phyloP scores from a whole-genome alignment of 1,140 invertebrate genomes.

The Octopus bimaculoides region DNA sequence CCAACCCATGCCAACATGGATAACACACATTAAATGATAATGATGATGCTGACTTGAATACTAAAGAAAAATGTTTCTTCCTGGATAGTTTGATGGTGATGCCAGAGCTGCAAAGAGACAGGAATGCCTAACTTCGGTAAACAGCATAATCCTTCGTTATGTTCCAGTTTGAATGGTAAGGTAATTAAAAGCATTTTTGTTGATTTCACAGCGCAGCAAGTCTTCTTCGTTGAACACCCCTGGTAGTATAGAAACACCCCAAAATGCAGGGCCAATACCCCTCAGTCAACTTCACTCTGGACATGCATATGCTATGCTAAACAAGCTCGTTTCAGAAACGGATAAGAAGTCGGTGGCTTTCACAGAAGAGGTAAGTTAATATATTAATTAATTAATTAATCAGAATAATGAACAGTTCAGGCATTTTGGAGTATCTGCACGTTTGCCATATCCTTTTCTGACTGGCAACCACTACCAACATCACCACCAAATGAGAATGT shows the following conservation, averaged over 20 bases:
- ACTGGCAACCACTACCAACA: too few species aligned
- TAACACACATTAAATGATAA: too few species aligned
- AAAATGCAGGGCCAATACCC: constrained; percentile 35
- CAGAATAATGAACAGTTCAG: too few species aligned
- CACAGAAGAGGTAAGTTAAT: constrained; percentile 61
- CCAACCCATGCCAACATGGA: too few species aligned
- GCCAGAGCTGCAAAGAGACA: too few species aligned
- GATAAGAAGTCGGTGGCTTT: constrained; percentile 91
- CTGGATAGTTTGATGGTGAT: too few species aligned
- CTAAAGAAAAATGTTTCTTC: too few species aligned
- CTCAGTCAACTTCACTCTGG: constrained; percentile 63
- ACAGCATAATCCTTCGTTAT: not conserved
- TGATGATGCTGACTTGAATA: too few species aligned
- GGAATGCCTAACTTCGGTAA: too few species aligned
- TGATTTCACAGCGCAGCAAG: constrained; percentile 19
- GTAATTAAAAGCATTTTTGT: not conserved
- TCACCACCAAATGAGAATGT: too few species aligned
- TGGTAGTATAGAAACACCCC: constrained; percentile 28
- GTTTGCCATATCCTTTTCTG: too few species aligned
- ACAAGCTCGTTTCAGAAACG: constrained; percentile 91
- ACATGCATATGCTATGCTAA: constrained; percentile 78
- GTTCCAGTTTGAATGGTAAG: not conserved
- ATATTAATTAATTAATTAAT: not conserved
- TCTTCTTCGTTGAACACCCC: constrained; percentile 22
- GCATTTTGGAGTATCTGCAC: too few species aligned